Evolutionary conservation across 2,797 vertebrate genomes (phyloP).

Genomic region (Urocyon cinereoargenteus): DNA sequence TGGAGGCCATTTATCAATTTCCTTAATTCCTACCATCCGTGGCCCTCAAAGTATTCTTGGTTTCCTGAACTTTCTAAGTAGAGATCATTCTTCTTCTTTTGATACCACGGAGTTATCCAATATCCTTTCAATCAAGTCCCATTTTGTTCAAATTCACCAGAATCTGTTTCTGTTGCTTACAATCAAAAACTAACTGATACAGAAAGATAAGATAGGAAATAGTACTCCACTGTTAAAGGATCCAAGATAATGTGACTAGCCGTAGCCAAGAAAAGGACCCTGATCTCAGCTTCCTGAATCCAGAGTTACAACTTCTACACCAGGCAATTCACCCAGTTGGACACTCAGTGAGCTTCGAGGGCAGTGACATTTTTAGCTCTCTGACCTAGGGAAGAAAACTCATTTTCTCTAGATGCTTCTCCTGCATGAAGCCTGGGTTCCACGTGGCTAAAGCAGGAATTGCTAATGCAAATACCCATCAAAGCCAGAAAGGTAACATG

Average conservation of each 20-base stretch:
- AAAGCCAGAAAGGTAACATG: neutral
- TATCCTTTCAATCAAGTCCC: neutral
- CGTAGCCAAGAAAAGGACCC: neutral
- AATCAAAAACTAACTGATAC: neutral
- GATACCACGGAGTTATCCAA: neutral
- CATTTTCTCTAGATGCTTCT: neutral
- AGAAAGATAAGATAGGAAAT: neutral
- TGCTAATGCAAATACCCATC: neutral
- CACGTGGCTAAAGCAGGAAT: neutral
- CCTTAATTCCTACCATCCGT: neutral
- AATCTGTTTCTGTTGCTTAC: constrained; percentile 26
- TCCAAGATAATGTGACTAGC: neutral
- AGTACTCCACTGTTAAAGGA: neutral
- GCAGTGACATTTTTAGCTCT: neutral
- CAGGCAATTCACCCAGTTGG: neutral
- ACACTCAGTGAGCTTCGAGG: neutral
- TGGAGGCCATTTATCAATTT: neutral
- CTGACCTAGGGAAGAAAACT: neutral
- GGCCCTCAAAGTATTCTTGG: neutral
- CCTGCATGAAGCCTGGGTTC: neutral
- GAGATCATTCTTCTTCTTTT: neutral
- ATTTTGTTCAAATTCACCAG: neutral
- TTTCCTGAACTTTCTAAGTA: neutral
- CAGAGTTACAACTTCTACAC: neutral
- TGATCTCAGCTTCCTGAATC: neutral